Percentiles rank a stretch among this genome's conserved stretches.
These are phyloP conservation scores for Zosterops japonicus DNA, from an alignment of 2,113 vertebrate genomes.

Conservation along the genomic window DNA sequence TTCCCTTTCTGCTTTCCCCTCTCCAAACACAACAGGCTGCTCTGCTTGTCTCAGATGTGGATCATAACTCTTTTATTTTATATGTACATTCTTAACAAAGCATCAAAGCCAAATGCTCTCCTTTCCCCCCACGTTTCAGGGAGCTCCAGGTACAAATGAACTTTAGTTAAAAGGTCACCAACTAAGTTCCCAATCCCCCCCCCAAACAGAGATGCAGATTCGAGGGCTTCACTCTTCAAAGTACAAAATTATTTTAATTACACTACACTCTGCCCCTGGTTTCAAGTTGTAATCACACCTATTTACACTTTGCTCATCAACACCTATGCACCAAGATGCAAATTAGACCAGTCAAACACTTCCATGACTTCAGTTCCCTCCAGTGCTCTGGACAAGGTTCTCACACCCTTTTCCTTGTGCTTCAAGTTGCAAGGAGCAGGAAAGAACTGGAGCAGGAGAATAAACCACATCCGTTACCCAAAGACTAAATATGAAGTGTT, in stretches of 20 bases:
- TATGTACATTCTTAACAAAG: slow-evolving; percentile 54
- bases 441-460: neutral
- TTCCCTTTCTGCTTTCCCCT: neutral
- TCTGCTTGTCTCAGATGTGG: neutral
- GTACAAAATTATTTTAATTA: slow-evolving; percentile 62
- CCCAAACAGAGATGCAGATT: slow-evolving; percentile 18
- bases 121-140: neutral
- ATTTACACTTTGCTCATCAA: slow-evolving; percentile 45
- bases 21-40: neutral
- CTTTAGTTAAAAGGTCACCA: neutral
- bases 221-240: slow-evolving; percentile 39
- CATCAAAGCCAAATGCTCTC: slow-evolving; percentile 26
- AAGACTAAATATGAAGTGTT: slow-evolving; percentile 55
- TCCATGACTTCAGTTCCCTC: neutral
- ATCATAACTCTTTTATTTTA: slow-evolving; percentile 39
- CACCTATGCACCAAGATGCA: slow-evolving; percentile 31
- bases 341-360: neutral
- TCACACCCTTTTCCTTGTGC: neutral
- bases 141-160: slow-evolving; percentile 17
- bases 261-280: neutral
- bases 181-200: neutral
- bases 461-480: neutral
- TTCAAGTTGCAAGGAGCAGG: neutral
- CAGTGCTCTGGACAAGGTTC: neutral
- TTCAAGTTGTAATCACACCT: slow-evolving; percentile 30